phyloP scores from a whole-genome alignment of 2,888 invertebrate species.

The Drosophila kanekoi region DNA sequence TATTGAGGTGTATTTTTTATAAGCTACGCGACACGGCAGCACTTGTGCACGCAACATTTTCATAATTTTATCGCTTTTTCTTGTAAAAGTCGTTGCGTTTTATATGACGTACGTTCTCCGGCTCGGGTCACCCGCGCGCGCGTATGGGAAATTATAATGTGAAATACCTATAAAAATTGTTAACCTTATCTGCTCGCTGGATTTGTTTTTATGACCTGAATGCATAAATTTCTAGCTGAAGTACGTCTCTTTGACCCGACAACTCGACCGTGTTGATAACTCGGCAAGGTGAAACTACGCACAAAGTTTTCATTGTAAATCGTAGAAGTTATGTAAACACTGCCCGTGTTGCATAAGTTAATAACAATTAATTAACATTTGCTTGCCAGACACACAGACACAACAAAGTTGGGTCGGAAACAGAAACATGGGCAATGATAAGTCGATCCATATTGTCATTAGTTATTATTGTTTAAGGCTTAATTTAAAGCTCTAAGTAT shows the following conservation, averaged over 20 bases:
- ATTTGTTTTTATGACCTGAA: conserved; percentile 72
- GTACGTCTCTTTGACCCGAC: conserved; percentile 24
- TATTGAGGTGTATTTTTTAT: conserved; percentile 10
- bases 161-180: conserved; percentile 75
- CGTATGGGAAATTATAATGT: conserved; percentile 65
- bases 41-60: conserved; percentile 62
- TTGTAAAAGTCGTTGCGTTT: conserved; percentile 61
- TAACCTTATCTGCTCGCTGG: conserved; percentile 49
- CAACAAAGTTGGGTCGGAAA: too few species aligned
- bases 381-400: background rate
- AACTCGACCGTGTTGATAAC: conserved; percentile 61
- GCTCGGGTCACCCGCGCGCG: conserved; percentile 35
- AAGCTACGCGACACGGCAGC: conserved; percentile 6
- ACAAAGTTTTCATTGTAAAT: conserved; percentile 20
- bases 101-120: conserved; percentile 59
- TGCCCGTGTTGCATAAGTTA: background rate
- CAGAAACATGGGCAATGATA: too few species aligned
- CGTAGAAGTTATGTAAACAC: background rate
- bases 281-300: conserved; percentile 53
- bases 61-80: conserved; percentile 82
- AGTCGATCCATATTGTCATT: too few species aligned
- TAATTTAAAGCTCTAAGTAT: too few species aligned
- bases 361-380: too few species aligned
- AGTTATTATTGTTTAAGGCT: too few species aligned
- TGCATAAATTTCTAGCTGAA: conserved; percentile 71